Percentiles rank a stretch among this genome's conserved stretches.
These are phyloP conservation scores for Siniperca scherzeri DNA, from an alignment of 2,797 vertebrate species.

Conservation along the genomic window DNA sequence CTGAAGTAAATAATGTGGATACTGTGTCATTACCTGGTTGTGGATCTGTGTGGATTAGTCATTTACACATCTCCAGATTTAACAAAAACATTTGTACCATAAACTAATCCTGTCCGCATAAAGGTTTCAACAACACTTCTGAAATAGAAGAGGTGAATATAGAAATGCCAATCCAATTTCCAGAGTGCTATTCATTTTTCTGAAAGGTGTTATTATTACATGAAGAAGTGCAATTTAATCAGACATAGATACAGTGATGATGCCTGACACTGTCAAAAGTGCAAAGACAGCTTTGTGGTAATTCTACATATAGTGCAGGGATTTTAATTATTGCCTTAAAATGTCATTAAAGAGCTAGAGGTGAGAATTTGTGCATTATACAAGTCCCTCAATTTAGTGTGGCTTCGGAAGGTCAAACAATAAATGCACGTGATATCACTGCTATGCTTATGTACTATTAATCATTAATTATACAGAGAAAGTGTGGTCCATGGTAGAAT, in stretches of 20 bases:
- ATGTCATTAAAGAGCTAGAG: background rate
- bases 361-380: background rate
- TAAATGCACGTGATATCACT: background rate
- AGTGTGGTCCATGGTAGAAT: background rate
- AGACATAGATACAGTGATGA: background rate
- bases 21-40: background rate
- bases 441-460: too few species aligned
- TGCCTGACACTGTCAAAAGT: background rate
- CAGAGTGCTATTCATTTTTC: background rate
- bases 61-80: background rate
- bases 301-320: background rate
- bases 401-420: conserved; percentile 1
- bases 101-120: background rate
- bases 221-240: background rate
- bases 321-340: conserved; percentile 26
- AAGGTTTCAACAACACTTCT: background rate
- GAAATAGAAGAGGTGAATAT: background rate
- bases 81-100: fast-evolving
- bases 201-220: conserved; percentile 12
- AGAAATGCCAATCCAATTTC: background rate
- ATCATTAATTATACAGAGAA: background rate
- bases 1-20: background rate
- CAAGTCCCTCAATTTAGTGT: background rate
- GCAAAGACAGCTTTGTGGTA: background rate
- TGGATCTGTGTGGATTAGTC: background rate